phyloP scores from a whole-genome alignment of 2,888 invertebrate genomes.

The Lissonota sp. region DNA sequence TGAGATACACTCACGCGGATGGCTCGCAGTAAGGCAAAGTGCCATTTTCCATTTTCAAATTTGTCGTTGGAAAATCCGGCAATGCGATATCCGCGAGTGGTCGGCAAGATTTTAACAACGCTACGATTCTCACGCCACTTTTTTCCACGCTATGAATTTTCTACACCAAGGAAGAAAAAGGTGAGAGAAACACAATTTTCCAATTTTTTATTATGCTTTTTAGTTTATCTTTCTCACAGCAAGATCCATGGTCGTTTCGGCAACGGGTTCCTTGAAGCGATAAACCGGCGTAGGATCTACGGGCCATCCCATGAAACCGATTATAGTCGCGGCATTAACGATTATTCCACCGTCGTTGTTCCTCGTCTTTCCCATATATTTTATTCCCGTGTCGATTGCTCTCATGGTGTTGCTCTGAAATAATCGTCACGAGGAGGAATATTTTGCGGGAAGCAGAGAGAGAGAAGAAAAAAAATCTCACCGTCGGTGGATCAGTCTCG shows the following conservation, averaged over 20 bases:
- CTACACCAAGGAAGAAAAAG: slow-evolving; percentile 71
- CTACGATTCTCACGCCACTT: slow-evolving; percentile 76
- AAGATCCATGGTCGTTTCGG: slow-evolving; percentile 68
- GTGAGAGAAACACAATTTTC: background rate
- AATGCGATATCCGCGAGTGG: slow-evolving; percentile 70
- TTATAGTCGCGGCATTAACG: slow-evolving; percentile 87
- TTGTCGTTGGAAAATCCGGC: slow-evolving; percentile 67
- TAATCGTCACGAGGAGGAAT: too few relatives aligned
- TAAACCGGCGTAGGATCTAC: slow-evolving; percentile 72
- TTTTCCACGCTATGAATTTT: slow-evolving; percentile 60
- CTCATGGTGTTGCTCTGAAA: slow-evolving; percentile 65
- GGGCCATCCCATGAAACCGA: slow-evolving; percentile 84
- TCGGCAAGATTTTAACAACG: slow-evolving; percentile 74
- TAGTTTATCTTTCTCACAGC: slow-evolving; percentile 66
- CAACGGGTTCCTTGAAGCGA: slow-evolving; percentile 69
- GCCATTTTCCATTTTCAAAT: background rate
- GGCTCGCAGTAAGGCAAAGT: slow-evolving; percentile 31
- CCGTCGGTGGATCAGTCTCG: background rate
- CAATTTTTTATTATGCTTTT: background rate
- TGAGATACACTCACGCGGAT: slow-evolving; percentile 9
- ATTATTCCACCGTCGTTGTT: slow-evolving; percentile 85
- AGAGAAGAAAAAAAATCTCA: too few relatives aligned
- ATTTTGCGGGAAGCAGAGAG: too few relatives aligned
- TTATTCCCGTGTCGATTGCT: slow-evolving; percentile 76
- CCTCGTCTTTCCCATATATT: slow-evolving; percentile 81